Evolutionary conservation across 1,140 invertebrate species (phyloP).

Genomic region (Caenorhabditis inopinata): DNA sequence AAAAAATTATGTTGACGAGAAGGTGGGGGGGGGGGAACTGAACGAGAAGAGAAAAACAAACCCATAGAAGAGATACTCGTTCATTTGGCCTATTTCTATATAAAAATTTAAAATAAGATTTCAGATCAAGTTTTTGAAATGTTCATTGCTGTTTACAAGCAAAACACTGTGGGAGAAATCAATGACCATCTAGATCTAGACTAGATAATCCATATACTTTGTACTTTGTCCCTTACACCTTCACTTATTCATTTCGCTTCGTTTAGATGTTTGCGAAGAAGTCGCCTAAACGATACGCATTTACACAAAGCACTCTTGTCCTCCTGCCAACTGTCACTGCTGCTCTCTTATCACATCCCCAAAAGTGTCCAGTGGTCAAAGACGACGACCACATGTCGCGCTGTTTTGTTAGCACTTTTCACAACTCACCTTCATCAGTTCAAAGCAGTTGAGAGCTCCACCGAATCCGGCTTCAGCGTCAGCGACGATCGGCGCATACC

Average conservation of each 20-base stretch:
- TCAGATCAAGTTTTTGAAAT: too few relatives aligned
- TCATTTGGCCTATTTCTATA: too few relatives aligned
- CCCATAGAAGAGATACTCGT: too few relatives aligned
- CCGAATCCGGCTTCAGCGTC: slow-evolving; percentile 68
- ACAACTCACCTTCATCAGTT: slow-evolving; percentile 65
- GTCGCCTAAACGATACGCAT: not conserved
- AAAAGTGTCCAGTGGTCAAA: slow-evolving; percentile 16
- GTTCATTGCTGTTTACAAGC: too few relatives aligned
- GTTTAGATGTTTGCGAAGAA: not conserved
- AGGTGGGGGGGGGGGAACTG: too few relatives aligned
- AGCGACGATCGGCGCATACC: slow-evolving; percentile 68
- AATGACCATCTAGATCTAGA: too few relatives aligned
- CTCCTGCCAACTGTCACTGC: not conserved
- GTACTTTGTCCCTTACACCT: not conserved
- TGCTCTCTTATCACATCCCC: not conserved
- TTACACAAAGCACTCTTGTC: not conserved
- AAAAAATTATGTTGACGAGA: too few relatives aligned
- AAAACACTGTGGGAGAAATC: too few relatives aligned
- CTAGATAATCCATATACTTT: not conserved
- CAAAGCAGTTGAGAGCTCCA: slow-evolving; percentile 67
- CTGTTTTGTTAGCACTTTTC: too few relatives aligned
- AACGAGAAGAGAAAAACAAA: too few relatives aligned
- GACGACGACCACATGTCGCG: not conserved
- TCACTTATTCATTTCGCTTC: not conserved
- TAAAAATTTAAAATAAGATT: too few relatives aligned